Conservation (phyloP, 1,140 invertebrate genomes). For the Drosophila chauvacae region DNA sequence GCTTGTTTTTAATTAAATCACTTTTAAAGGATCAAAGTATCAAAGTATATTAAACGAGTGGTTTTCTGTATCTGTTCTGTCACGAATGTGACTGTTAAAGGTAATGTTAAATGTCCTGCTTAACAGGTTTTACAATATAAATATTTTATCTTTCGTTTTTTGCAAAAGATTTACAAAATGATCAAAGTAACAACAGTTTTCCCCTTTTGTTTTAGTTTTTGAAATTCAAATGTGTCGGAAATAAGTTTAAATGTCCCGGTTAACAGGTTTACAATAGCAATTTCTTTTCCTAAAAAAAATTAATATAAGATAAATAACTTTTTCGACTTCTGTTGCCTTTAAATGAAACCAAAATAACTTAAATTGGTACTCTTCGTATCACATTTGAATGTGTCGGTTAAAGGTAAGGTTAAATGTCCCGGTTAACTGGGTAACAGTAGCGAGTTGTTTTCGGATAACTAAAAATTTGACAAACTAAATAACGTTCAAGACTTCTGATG, state of each 20-base stretch:
- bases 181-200: too few species aligned
- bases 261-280: neutral
- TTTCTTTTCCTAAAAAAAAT: too few species aligned
- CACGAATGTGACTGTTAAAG: neutral
- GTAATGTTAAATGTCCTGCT: neutral
- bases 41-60: neutral
- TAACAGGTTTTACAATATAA: too few species aligned
- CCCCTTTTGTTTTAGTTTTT: too few species aligned
- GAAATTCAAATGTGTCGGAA: too few species aligned
- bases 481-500: neutral
- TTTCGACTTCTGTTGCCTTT: too few species aligned
- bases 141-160: too few species aligned
- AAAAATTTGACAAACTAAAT: neutral
- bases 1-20: neutral
- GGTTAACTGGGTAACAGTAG: neutral
- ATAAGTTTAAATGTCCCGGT: neutral
- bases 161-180: neutral
- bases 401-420: neutral
- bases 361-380: neutral
- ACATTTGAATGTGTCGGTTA: neutral
- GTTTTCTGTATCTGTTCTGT: neutral
- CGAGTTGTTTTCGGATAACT: too few species aligned
- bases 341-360: too few species aligned
- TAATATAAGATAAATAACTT: too few species aligned
- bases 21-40: too few species aligned